Percentiles rank a stretch among this genome's conserved stretches.
These are phyloP conservation scores for Leptinotarsa texana DNA, from an alignment of 1,140 invertebrate genomes.

Conservation along the genomic window DNA sequence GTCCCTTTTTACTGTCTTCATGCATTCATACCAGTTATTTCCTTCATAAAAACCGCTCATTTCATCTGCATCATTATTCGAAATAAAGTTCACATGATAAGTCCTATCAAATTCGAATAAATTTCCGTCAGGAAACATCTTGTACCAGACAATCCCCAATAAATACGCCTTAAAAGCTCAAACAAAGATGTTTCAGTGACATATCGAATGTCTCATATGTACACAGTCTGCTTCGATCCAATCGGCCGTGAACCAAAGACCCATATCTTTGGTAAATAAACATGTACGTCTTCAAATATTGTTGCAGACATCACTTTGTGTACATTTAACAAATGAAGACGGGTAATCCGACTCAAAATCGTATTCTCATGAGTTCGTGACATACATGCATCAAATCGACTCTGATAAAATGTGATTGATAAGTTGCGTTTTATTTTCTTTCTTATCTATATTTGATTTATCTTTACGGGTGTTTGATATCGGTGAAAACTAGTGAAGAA, in stretches of 20 bases:
- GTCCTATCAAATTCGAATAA: too few species aligned
- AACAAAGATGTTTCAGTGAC: background rate
- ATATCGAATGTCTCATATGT: background rate
- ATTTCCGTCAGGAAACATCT: too few species aligned
- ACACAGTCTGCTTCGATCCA: background rate
- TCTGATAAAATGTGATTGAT: background rate
- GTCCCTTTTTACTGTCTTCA: too few species aligned
- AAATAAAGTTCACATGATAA: too few species aligned
- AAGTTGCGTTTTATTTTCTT: background rate
- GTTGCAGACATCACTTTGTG: background rate
- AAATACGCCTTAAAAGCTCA: background rate
- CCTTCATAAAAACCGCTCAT: too few species aligned
- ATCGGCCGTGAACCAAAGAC: conserved; percentile 7
- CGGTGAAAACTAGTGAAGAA: background rate
- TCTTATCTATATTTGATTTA: background rate
- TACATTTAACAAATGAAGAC: background rate
- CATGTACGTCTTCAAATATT: background rate
- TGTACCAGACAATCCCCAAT: background rate
- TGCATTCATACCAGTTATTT: too few species aligned
- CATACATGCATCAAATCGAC: background rate
- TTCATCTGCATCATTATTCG: too few species aligned
- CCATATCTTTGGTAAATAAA: background rate
- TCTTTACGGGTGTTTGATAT: background rate
- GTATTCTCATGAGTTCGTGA: background rate
- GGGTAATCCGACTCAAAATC: background rate